phyloP scores from a whole-genome alignment of 2,888 invertebrate genomes.

The Apamea anceps region DNA sequence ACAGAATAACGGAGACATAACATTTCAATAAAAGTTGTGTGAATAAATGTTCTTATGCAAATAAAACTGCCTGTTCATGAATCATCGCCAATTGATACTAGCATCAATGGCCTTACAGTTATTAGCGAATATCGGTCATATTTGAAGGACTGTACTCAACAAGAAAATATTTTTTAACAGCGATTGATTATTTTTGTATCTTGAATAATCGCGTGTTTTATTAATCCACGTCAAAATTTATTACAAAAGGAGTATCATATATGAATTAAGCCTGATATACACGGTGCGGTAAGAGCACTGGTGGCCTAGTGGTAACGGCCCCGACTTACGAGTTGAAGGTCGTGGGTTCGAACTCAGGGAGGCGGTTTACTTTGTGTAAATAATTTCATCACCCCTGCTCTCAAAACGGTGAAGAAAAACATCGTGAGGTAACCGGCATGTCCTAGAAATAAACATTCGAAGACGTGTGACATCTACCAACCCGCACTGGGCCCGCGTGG shows the following conservation, averaged over 20 bases:
- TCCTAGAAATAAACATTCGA: no score
- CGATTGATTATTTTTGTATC: neutral
- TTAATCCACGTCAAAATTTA: neutral
- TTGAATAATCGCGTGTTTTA: conserved; percentile 19
- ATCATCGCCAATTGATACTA: conserved; percentile 39
- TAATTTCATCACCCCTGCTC: no score
- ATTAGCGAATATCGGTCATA: conserved; percentile 54
- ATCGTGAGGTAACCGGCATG: no score
- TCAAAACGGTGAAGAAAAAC: no score
- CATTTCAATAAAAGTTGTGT: conserved; percentile 31
- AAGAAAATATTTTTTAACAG: conserved; percentile 29
- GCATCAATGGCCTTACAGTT: conserved; percentile 39
- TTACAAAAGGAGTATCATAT: neutral
- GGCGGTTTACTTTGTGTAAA: no score
- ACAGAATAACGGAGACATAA: neutral
- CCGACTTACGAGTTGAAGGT: no score
- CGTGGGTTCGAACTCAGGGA: no score
- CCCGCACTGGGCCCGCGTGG: no score
- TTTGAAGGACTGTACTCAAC: conserved; percentile 36
- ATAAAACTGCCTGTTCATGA: conserved; percentile 20
- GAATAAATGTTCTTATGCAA: conserved; percentile 20
- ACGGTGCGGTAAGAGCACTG: neutral
- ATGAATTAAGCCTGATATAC: neutral
- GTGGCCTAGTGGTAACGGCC: no score
- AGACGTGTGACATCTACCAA: no score